phyloP scores from a whole-genome alignment of 30 jellyfish, hydroid and myxozoan species.

The Rhopilema esculentum region DNA sequence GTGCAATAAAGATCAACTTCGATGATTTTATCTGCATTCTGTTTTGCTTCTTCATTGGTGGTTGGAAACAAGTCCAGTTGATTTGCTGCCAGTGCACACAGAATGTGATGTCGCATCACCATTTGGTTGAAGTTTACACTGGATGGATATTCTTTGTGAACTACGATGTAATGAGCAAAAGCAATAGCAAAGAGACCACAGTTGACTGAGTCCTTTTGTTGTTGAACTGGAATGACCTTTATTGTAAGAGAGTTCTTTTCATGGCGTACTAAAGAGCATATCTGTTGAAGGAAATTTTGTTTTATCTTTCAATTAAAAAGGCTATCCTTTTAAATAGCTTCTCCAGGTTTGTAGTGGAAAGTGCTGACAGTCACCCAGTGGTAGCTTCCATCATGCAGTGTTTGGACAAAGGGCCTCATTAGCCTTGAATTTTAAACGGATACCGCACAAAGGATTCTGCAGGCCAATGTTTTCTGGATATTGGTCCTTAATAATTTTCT shows the following conservation, averaged over 20 bases:
- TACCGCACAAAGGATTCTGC: slow-evolving; percentile 32
- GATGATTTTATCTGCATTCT: slow-evolving; percentile 3
- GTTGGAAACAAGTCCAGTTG: slow-evolving; percentile 6
- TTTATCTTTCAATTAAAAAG: background rate
- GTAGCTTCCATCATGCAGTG: slow-evolving; percentile 47
- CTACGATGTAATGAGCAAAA: slow-evolving; percentile 4
- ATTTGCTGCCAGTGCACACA: slow-evolving; percentile 3
- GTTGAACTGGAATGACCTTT: slow-evolving; percentile 48
- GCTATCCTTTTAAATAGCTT: slow-evolving; percentile 17
- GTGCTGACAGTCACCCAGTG: slow-evolving; percentile 66
- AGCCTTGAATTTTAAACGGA: slow-evolving; percentile 4
- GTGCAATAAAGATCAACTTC: background rate
- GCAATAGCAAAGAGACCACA: slow-evolving; percentile 44
- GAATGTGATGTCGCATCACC: slow-evolving; percentile 27
- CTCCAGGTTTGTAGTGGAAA: slow-evolving; percentile 36
- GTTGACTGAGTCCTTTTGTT: slow-evolving; percentile 20
- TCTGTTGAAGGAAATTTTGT: slow-evolving; percentile 1
- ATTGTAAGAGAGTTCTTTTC: background rate
- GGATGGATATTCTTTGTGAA: slow-evolving; percentile 1
- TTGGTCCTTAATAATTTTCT: slow-evolving; percentile 23
- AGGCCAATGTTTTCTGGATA: slow-evolving; percentile 4
- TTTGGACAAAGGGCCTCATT: slow-evolving; percentile 29
- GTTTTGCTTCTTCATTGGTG: background rate
- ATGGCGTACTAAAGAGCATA: slow-evolving; percentile 5
- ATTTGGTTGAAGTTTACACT: slow-evolving; percentile 14